Percentiles rank a stretch among this genome's conserved stretches.
phyloP scores from a whole-genome alignment of 2,113 vertebrate species.

The Neodontobutis hainanensis region DNA sequence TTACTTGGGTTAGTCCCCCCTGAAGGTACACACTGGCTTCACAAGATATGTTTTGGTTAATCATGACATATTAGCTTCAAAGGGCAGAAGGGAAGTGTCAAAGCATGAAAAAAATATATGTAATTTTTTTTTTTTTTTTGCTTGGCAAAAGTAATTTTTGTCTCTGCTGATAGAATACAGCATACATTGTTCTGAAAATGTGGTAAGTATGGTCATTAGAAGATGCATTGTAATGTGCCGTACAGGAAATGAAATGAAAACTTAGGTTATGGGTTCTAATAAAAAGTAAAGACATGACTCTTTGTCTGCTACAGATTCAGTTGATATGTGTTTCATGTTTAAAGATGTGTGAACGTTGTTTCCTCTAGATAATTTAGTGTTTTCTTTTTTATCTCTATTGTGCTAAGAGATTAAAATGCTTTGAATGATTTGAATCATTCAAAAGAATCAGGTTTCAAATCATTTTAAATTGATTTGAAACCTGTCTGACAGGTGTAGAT shows the following conservation, averaged over 20 bases:
- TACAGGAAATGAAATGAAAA: background rate
- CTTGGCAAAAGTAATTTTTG: background rate
- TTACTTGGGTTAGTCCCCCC: conserved; percentile 31
- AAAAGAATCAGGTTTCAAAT: too few relatives aligned
- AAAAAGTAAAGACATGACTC: background rate
- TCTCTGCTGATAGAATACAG: background rate
- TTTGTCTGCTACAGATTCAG: background rate
- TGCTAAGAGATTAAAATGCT: background rate
- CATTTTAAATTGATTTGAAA: too few relatives aligned
- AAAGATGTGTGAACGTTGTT: conserved; percentile 3
- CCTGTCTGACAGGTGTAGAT: too few relatives aligned
- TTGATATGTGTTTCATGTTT: background rate
- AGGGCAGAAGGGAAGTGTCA: conserved; percentile 30
- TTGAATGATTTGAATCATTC: too few relatives aligned
- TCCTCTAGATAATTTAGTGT: background rate
- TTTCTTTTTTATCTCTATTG: background rate
- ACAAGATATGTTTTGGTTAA: conserved; percentile 43
- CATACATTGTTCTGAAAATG: background rate
- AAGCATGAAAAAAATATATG: conserved; percentile 2
- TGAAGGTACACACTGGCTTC: conserved; percentile 29
- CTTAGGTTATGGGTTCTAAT: background rate
- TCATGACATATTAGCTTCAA: conserved; percentile 26
- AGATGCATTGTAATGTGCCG: background rate
- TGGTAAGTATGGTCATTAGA: background rate
- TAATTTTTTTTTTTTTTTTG: background rate